Evolutionary conservation across 2,797 vertebrate species (phyloP).

Genomic region (Aplochiton taeniatus): DNA sequence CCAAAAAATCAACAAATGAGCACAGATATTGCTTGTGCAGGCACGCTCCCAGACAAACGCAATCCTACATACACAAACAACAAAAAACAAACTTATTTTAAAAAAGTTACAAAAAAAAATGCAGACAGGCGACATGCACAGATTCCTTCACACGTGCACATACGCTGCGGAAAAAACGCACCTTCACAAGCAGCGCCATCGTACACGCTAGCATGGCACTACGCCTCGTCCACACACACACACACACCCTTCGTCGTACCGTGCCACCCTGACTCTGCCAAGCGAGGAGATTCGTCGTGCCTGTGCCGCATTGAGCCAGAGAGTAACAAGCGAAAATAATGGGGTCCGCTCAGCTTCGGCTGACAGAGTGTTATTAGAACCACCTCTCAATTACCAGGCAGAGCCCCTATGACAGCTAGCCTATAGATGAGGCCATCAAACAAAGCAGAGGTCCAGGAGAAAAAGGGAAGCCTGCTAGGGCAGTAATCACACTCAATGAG

Average conservation of each 20-base stretch:
- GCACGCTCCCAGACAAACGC: no score
- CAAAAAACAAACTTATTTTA: no score
- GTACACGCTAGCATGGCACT: no score
- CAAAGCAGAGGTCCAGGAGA: not conserved
- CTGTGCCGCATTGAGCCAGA: constrained; percentile 7
- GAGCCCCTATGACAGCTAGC: constrained; percentile 11
- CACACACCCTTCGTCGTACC: not conserved
- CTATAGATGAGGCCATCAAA: constrained; percentile 33
- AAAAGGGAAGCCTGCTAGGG: constrained; percentile 14
- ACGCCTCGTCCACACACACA: not conserved
- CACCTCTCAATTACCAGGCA: constrained; percentile 40
- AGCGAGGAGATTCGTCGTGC: not conserved
- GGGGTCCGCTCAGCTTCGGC: constrained; percentile 14
- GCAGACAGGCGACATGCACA: no score
- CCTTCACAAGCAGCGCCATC: not conserved
- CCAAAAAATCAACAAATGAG: no score
- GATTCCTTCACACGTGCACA: constrained; percentile 10
- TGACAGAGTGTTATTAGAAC: constrained; percentile 43
- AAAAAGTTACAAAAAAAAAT: no score
- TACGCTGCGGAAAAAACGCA: not conserved
- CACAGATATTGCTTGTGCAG: no score
- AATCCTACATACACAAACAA: no score
- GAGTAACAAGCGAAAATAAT: constrained; percentile 1
- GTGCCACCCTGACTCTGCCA: not conserved
- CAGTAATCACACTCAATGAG: constrained; percentile 18